A percentile compares a stretch with the other conserved stretches of the same genome.
Conservation (phyloP, 2,888 invertebrate genomes). For the Tiliacea aurago region DNA sequence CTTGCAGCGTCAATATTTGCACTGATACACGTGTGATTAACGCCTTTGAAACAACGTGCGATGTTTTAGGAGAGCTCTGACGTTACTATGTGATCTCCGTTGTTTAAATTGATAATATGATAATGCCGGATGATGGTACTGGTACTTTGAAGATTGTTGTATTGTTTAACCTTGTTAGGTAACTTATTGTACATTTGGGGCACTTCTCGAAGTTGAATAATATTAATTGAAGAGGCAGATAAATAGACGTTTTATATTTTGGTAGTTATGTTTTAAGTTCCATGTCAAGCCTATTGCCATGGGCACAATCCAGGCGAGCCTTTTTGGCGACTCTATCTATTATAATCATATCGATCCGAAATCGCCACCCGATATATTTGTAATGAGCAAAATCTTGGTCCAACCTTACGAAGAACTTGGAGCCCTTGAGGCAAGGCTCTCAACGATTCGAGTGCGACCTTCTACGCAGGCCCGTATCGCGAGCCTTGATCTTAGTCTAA, state of each 20-base stretch:
- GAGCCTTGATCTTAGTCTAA: conserved; percentile 33
- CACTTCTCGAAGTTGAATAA: not conserved
- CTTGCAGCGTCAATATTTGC: conserved; percentile 44
- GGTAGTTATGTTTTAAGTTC: not conserved
- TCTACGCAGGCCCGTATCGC: conserved; percentile 36
- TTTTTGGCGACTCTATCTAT: not conserved
- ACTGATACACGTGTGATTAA: conserved; percentile 41
- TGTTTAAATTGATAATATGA: conserved; percentile 29
- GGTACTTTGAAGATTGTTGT: conserved; percentile 1
- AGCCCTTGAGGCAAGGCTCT: conserved; percentile 29
- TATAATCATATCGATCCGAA: not conserved
- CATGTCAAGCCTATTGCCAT: no score
- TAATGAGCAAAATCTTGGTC: not conserved
- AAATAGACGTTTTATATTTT: not conserved
- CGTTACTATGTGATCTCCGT: conserved; percentile 21
- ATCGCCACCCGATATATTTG: not conserved
- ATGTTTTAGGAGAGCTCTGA: conserved; percentile 31
- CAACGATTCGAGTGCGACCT: conserved; percentile 34
- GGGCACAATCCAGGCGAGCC: not conserved
- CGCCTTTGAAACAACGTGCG: conserved; percentile 32
- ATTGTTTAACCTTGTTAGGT: conserved; percentile 25
- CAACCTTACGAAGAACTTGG: conserved; percentile 21
- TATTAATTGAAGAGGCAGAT: not conserved
- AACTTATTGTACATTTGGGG: not conserved
- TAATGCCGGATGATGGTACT: conserved; percentile 12